Conservation (phyloP, 2,113 vertebrate genomes). For the Colistium nudipinnis region DNA sequence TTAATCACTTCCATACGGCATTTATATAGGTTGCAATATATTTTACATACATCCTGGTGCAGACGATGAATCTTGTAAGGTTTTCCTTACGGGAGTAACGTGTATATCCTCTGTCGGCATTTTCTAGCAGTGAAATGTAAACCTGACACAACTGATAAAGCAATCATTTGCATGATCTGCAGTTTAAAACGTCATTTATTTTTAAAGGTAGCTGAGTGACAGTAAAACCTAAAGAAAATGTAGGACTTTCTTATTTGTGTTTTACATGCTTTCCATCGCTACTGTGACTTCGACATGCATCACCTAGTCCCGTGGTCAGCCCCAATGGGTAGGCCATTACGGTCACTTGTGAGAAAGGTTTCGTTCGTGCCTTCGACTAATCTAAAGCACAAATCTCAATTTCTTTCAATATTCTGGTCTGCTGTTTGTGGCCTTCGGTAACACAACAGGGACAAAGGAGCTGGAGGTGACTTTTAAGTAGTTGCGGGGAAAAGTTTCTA, state of each 20-base stretch:
- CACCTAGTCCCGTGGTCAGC: neutral
- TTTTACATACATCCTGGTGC: neutral
- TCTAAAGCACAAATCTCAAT: neutral
- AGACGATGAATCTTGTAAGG: neutral
- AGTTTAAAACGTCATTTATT: constrained; percentile 2
- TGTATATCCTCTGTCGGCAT: constrained; percentile 10
- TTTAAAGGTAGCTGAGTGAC: neutral
- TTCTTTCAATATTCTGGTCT: constrained; percentile 9
- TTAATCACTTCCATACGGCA: no score
- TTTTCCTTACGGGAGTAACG: constrained; percentile 11
- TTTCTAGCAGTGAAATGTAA: constrained; percentile 24
- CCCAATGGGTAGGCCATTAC: neutral
- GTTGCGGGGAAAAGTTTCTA: neutral
- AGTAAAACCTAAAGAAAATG: neutral
- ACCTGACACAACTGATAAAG: constrained; percentile 23
- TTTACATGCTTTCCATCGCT: neutral
- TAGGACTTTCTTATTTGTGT: constrained; percentile 4
- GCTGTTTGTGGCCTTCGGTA: constrained; percentile 30
- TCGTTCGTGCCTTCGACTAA: neutral
- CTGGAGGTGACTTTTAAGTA: constrained; percentile 38
- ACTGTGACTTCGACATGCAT: neutral
- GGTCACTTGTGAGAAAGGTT: neutral
- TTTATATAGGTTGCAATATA: constrained; percentile 26
- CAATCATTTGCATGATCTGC: constrained; percentile 11
- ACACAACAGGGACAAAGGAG: constrained; percentile 7